Evolutionary conservation across 1,140 invertebrate genomes (phyloP).

Genomic region (Brachystomella parvula): DNA sequence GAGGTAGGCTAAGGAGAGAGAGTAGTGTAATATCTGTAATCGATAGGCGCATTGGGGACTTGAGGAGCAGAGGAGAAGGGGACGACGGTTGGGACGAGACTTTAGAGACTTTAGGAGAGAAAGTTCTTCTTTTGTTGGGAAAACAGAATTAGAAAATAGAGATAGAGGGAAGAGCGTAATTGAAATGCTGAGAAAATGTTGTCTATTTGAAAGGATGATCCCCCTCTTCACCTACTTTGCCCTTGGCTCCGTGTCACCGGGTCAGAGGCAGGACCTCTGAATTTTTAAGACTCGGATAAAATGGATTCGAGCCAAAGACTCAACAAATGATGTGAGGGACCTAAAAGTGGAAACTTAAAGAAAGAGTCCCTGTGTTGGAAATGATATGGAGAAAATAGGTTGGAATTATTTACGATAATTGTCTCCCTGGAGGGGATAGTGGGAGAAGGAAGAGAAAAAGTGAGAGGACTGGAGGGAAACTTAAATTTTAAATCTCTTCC

Average conservation of each 20-base stretch:
- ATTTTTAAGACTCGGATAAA: conserved; percentile 13
- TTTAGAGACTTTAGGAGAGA: conserved; percentile 1
- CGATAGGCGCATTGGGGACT: conserved; percentile 28
- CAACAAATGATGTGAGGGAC: conserved; percentile 10
- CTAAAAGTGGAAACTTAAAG: neutral
- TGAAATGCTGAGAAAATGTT: neutral
- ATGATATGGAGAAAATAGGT: conserved; percentile 3
- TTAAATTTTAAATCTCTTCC: neutral
- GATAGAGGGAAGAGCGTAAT: conserved; percentile 3
- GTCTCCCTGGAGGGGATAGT: neutral
- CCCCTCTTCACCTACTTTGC: too few relatives aligned
- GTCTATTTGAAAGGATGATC: neutral
- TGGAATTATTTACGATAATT: conserved; percentile 38
- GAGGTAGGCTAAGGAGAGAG: neutral
- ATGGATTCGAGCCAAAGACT: too few relatives aligned
- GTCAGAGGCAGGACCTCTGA: conserved; percentile 13
- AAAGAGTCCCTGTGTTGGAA: neutral
- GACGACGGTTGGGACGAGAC: conserved; percentile 9
- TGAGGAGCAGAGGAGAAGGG: conserved; percentile 14
- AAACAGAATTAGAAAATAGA: conserved; percentile 24
- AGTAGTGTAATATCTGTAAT: conserved; percentile 24
- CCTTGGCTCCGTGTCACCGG: neutral
- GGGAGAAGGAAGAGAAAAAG: neutral
- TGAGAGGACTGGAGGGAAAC: neutral
- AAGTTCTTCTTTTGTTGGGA: conserved; percentile 14